A percentile compares a stretch with the other conserved stretches of the same genome.
Evolutionary conservation across 1,140 invertebrate genomes (phyloP).

Genomic region (Anoplophora glabripennis): DNA sequence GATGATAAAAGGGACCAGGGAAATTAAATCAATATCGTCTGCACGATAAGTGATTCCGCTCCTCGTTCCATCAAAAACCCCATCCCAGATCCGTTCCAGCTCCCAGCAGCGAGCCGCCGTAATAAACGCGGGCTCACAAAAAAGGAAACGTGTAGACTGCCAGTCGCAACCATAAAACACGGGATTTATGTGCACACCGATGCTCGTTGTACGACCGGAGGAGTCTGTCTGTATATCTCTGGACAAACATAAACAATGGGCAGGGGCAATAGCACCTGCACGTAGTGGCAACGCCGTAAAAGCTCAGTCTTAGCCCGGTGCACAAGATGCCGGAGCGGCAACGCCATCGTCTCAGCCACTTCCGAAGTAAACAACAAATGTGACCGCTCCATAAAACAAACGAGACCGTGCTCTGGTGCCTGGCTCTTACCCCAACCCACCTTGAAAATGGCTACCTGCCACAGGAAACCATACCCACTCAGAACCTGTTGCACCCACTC

Average conservation of each 20-base stretch:
- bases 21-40: no score
- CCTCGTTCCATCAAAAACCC: no score
- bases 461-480: slow-evolving; percentile 28
- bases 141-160: no score
- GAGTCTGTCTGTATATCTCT: neutral
- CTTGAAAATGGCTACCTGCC: slow-evolving; percentile 44
- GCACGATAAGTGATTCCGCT: no score
- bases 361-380: slow-evolving; percentile 14
- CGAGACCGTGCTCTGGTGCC: neutral
- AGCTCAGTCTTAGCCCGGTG: neutral
- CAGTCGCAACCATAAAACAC: no score
- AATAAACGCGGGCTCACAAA: no score
- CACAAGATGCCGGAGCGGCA: neutral
- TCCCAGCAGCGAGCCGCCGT: no score
- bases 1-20: no score
- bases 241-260: no score
- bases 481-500: slow-evolving; percentile 38
- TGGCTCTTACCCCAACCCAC: slow-evolving; percentile 22
- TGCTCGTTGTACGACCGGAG: neutral
- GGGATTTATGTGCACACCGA: neutral
- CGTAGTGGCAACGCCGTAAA: slow-evolving; percentile 17
- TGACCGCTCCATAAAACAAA: neutral
- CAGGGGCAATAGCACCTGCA: neutral
- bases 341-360: neutral
- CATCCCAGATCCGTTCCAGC: no score